A percentile compares a stretch with the other conserved stretches of the same genome.
Conservation (phyloP, 1,140 invertebrate genomes). For the Drosophila nigromelanica region DNA sequence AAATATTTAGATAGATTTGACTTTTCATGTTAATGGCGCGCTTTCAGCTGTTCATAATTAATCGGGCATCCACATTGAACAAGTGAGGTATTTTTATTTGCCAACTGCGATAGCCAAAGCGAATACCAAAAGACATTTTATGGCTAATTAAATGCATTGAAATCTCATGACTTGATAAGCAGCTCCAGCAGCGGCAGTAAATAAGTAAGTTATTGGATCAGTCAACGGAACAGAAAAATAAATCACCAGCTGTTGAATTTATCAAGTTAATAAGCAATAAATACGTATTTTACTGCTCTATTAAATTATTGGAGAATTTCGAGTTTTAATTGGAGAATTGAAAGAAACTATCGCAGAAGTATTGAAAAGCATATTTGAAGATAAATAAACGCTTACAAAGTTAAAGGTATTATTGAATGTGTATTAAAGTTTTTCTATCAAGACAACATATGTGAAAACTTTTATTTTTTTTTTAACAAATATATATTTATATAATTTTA, state of each 20-base stretch:
- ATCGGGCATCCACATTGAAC: constrained; percentile 74
- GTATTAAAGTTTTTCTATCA: too few species aligned
- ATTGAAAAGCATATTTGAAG: too few species aligned
- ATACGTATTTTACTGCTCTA: not conserved
- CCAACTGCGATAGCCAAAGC: constrained; percentile 41
- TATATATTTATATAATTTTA: too few species aligned
- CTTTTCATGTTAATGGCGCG: constrained; percentile 82
- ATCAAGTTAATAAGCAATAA: not conserved
- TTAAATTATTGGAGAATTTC: not conserved
- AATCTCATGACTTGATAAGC: constrained; percentile 57
- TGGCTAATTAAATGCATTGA: constrained; percentile 74
- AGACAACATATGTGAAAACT: too few species aligned
- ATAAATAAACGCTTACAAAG: too few species aligned
- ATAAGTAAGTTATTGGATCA: constrained; percentile 17
- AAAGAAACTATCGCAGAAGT: too few species aligned
- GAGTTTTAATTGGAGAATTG: not conserved
- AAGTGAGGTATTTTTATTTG: constrained; percentile 79
- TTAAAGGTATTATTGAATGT: too few species aligned
- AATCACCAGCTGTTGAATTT: constrained; percentile 1
- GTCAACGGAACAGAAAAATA: constrained; percentile 9
- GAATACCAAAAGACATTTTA: constrained; percentile 73
- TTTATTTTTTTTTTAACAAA: too few species aligned
- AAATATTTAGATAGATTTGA: constrained; percentile 83
- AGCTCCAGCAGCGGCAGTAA: not conserved
- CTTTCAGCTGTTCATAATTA: constrained; percentile 82